Evolutionary conservation across 2,113 vertebrate genomes (phyloP).

Genomic region (Narcine bancroftii): DNA sequence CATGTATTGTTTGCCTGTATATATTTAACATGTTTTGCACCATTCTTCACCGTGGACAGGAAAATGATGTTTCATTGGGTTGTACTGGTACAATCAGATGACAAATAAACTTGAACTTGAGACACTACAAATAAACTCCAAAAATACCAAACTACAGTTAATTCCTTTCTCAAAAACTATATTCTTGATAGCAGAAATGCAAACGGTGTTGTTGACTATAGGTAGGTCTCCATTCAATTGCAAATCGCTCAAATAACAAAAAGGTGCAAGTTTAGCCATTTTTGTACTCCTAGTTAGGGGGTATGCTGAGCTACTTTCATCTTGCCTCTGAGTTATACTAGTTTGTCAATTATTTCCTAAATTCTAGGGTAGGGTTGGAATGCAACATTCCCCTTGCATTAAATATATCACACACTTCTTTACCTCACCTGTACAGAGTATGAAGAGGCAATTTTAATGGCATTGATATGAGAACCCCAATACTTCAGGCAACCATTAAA

Average conservation of each 20-base stretch:
- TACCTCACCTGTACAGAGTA: background rate
- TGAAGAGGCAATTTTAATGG: background rate
- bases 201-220: background rate
- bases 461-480: background rate
- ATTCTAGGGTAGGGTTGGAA: background rate
- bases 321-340: background rate
- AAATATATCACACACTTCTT: background rate
- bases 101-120: too few species aligned
- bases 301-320: background rate
- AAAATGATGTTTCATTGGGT: too few species aligned
- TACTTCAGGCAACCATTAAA: background rate
- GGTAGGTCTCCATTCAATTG: background rate
- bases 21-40: too few species aligned
- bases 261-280: too few species aligned
- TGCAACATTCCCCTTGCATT: background rate
- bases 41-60: too few species aligned
- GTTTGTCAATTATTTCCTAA: background rate
- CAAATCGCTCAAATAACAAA: background rate
- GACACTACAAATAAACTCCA: too few species aligned
- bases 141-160: background rate
- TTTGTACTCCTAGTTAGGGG: background rate
- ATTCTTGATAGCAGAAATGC: too few species aligned
- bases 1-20: too few species aligned
- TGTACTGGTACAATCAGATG: too few species aligned
- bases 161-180: background rate